Evolutionary conservation across 2,888 invertebrate genomes (phyloP).

Genomic region (Hyles lineata): DNA sequence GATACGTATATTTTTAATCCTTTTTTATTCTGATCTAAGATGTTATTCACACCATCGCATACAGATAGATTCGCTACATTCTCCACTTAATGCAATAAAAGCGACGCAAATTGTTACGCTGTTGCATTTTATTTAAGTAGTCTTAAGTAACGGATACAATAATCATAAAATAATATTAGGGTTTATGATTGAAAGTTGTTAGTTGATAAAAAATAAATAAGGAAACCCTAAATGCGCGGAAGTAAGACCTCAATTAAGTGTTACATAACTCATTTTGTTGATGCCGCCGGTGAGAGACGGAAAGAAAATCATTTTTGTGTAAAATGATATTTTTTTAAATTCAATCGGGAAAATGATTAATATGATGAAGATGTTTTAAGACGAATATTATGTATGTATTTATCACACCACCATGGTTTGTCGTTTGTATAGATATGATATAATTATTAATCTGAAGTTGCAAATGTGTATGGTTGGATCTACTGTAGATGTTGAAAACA

Average conservation of each 20-base stretch:
- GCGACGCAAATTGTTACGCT: not conserved
- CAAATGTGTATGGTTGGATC: too few relatives aligned
- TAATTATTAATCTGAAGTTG: too few relatives aligned
- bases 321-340: too few relatives aligned
- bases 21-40: not conserved
- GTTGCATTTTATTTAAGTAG: not conserved
- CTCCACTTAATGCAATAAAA: not conserved
- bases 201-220: constrained; percentile 5
- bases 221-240: constrained; percentile 16
- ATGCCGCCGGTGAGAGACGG: not conserved
- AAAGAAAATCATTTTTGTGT: not conserved
- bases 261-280: not conserved
- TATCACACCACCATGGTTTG: too few relatives aligned
- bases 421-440: too few relatives aligned
- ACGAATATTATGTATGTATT: too few relatives aligned
- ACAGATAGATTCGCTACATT: not conserved
- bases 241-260: constrained; percentile 1
- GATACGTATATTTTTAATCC: not conserved
- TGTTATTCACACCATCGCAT: not conserved
- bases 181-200: not conserved
- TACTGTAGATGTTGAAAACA: too few relatives aligned
- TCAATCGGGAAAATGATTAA: too few relatives aligned
- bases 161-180: constrained; percentile 9
- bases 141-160: constrained; percentile 21
- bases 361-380: too few relatives aligned